These are phyloP conservation scores for Fulmarus glacialis DNA, from an alignment of 2,113 vertebrate species.

Conservation along the genomic window DNA sequence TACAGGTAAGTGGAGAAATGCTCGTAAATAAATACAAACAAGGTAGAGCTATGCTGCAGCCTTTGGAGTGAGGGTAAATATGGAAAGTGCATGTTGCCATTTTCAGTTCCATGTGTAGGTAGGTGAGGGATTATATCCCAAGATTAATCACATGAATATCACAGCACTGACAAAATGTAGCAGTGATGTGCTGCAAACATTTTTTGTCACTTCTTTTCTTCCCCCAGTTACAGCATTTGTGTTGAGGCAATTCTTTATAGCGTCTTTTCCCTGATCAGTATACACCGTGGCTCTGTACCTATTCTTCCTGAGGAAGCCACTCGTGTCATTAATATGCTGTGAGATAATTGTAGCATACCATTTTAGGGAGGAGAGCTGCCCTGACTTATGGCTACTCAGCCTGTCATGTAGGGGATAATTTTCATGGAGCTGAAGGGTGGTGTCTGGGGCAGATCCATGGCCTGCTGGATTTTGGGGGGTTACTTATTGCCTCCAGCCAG, in stretches of 20 bases:
- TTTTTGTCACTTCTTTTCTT: not conserved
- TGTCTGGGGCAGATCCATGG: not conserved
- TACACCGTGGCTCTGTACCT: not conserved
- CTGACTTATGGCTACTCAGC: not conserved
- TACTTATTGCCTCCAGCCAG: not conserved
- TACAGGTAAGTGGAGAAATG: slow-evolving; percentile 83
- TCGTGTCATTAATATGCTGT: not conserved
- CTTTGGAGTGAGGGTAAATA: not conserved
- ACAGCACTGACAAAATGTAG: not conserved
- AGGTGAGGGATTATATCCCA: not conserved
- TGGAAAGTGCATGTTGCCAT: not conserved
- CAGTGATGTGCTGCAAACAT: not conserved
- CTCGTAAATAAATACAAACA: not conserved
- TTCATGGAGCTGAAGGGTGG: not conserved
- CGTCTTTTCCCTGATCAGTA: not conserved
- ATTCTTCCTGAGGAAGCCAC: not conserved
- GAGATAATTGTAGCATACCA: not conserved
- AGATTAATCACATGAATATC: not conserved
- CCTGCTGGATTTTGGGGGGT: not conserved
- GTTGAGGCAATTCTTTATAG: not conserved
- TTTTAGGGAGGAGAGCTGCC: not conserved
- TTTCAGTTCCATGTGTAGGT: not conserved
- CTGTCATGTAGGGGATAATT: not conserved
- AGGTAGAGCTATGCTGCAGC: not conserved
- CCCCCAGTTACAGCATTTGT: not conserved